These are phyloP conservation scores for Drosophila prolongata DNA, from an alignment of 2,888 invertebrate species.

Conservation along the genomic window DNA sequence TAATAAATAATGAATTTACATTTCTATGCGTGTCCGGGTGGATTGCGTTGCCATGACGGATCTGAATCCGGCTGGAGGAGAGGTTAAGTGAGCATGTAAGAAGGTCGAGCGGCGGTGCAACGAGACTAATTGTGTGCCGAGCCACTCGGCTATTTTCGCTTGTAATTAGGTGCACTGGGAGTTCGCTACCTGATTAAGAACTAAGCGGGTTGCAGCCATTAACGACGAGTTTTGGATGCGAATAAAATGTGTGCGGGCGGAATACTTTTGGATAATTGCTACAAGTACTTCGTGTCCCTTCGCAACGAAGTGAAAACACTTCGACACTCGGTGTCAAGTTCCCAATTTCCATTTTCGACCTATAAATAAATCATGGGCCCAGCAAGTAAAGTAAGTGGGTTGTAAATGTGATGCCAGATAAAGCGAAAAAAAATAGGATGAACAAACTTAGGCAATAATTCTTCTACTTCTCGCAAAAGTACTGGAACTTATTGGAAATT, in stretches of 20 bases:
- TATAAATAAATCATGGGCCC: constrained; percentile 65
- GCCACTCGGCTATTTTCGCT: constrained; percentile 8
- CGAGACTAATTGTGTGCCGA: constrained; percentile 38
- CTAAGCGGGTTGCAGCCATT: constrained; percentile 73
- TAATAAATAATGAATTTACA: constrained; percentile 79
- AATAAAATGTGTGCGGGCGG: constrained; percentile 4
- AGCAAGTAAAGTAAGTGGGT: constrained; percentile 23
- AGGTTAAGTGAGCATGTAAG: constrained; percentile 27
- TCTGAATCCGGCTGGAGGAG: background rate
- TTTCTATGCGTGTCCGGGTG: constrained; percentile 70
- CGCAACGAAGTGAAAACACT: constrained; percentile 34
- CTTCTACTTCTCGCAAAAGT: constrained; percentile 30
- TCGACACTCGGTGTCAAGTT: constrained; percentile 46
- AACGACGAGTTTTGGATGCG: constrained; percentile 42
- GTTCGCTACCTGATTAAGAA: constrained; percentile 36
- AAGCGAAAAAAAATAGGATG: constrained; percentile 13
- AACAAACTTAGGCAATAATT: constrained; percentile 34
- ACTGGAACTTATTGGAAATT: constrained; percentile 35
- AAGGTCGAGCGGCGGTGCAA: constrained; percentile 24
- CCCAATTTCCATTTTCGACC: constrained; percentile 53
- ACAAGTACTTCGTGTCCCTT: constrained; percentile 5
- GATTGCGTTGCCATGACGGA: constrained; percentile 43
- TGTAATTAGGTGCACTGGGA: constrained; percentile 42
- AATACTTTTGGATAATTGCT: constrained; percentile 8
- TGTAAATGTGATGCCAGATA: constrained; percentile 41